phyloP scores from a whole-genome alignment of 2,797 vertebrate genomes.

The Rhinoraja longicauda region DNA sequence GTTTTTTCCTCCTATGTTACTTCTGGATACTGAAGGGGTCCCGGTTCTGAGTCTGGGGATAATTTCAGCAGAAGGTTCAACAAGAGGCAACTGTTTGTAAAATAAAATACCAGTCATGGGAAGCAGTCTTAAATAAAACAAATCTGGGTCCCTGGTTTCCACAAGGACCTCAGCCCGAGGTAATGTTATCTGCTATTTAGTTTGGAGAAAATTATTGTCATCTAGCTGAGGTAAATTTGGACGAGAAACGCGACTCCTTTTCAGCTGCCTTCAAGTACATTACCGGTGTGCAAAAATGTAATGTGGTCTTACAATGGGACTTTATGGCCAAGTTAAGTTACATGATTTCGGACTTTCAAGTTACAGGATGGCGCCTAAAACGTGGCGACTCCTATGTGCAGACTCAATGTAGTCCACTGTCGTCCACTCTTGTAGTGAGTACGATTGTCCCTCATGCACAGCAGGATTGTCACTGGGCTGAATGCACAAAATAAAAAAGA shows the following conservation, averaged over 20 bases:
- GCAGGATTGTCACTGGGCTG: no score
- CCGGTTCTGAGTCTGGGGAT: neutral
- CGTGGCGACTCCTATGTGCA: no score
- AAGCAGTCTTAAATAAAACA: neutral
- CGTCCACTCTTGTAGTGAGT: no score
- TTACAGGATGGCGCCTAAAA: no score
- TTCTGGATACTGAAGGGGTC: no score
- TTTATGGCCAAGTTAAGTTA: no score
- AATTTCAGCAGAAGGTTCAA: neutral
- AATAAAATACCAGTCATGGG: neutral
- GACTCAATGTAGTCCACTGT: no score
- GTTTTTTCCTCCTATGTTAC: neutral
- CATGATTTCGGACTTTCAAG: no score
- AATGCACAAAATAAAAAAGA: no score
- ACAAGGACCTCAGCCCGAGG: neutral
- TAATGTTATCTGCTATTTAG: neutral
- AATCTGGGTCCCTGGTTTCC: neutral
- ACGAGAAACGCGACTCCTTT: neutral
- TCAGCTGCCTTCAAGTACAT: neutral
- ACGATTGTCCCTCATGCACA: no score
- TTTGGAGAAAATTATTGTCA: neutral
- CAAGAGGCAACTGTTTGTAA: neutral
- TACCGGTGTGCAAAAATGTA: neutral
- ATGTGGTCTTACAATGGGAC: no score
- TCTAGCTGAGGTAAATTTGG: neutral